These are phyloP conservation scores for Malthinus seriepunctatus DNA, from an alignment of 2,888 invertebrate species.

Conservation along the genomic window DNA sequence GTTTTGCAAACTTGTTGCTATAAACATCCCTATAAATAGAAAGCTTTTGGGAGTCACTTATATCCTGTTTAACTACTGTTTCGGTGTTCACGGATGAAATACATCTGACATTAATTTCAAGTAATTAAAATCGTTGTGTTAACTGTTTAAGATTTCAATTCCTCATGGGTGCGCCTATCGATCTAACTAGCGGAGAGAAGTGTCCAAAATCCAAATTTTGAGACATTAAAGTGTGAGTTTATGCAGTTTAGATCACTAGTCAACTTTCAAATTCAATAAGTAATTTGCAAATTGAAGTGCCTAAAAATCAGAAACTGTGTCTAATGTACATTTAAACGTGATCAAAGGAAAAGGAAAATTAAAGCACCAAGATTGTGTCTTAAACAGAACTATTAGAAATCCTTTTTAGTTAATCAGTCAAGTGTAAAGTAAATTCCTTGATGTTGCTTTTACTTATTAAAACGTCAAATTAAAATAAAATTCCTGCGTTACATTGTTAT, in stretches of 20 bases:
- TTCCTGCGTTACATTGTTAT: not conserved
- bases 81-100: not conserved
- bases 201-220: too few species aligned
- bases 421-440: constrained; percentile 51
- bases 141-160: too few species aligned
- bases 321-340: constrained; percentile 1
- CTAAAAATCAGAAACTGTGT: not conserved
- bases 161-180: too few species aligned
- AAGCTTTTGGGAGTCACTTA: too few species aligned
- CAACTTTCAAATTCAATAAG: too few species aligned
- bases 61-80: not conserved
- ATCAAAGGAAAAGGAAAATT: constrained; percentile 23
- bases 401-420: constrained; percentile 49
- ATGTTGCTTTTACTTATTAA: constrained; percentile 46
- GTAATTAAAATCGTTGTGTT: too few species aligned
- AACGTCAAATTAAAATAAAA: constrained; percentile 1
- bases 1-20: too few species aligned
- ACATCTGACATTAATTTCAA: not conserved
- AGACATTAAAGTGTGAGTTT: too few species aligned
- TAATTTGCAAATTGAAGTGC: not conserved
- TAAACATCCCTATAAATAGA: too few species aligned
- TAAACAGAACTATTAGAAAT: constrained; percentile 29
- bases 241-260: too few species aligned
- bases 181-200: too few species aligned
- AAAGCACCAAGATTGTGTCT: constrained; percentile 21